These are phyloP conservation scores for Heterotilapia buettikoferi DNA, from an alignment of 2,113 vertebrate species.

Conservation along the genomic window DNA sequence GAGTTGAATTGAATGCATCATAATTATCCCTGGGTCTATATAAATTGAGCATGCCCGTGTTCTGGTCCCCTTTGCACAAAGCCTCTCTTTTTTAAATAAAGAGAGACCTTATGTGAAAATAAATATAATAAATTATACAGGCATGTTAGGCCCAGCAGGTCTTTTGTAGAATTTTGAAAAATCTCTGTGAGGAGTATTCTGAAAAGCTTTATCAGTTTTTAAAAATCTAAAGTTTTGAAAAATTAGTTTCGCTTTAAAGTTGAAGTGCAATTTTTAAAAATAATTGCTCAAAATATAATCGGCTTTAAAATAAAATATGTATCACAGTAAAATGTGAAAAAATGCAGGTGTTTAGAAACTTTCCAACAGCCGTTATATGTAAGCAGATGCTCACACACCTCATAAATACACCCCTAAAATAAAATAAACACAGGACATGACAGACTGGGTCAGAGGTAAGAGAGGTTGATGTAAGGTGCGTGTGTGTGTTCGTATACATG, in stretches of 20 bases:
- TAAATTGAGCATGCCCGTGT: not conserved
- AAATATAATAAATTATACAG: not conserved
- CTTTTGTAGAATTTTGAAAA: not conserved
- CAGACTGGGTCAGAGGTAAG: not conserved
- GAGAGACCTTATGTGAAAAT: not conserved
- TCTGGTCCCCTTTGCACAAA: not conserved
- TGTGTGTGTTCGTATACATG: not conserved
- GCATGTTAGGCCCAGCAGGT: not conserved
- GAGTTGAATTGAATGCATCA: not conserved
- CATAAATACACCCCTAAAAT: constrained; percentile 18
- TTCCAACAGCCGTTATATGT: not conserved
- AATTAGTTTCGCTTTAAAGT: not conserved
- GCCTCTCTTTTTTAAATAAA: not conserved
- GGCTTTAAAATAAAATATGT: not conserved
- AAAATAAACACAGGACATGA: constrained; percentile 23
- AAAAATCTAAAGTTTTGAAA: not conserved
- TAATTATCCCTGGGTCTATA: not conserved
- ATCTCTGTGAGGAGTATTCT: not conserved
- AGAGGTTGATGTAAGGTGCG: not conserved
- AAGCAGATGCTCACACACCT: not conserved
- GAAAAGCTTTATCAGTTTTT: not conserved
- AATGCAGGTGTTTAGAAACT: not conserved
- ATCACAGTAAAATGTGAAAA: not conserved
- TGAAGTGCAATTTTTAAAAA: accelerated
- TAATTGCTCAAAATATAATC: not conserved